phyloP scores from a whole-genome alignment of 2,888 invertebrate genomes.

The Lochmaea capreae region DNA sequence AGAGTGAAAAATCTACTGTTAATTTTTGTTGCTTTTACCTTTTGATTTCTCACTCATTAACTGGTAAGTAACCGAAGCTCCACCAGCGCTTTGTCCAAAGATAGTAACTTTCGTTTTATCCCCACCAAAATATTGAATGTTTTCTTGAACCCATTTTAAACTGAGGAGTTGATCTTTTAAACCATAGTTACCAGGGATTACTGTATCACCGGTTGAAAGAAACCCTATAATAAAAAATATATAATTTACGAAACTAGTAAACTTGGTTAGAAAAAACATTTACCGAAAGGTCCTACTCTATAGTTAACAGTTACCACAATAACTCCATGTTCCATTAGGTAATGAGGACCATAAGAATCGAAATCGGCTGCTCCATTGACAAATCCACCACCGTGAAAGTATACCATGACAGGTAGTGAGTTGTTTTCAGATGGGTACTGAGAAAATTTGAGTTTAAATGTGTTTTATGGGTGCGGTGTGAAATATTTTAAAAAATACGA shows the following conservation, averaged over 20 bases:
- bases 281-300: conserved; percentile 47
- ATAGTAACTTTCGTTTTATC: conserved; percentile 48
- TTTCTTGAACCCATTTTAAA: conserved; percentile 47
- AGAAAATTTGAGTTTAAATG: not conserved
- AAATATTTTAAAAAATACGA: too few relatives aligned
- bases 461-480: too few relatives aligned
- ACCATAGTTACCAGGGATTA: conserved; percentile 49
- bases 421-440: conserved; percentile 27
- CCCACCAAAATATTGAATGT: conserved; percentile 49
- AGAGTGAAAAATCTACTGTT: not conserved
- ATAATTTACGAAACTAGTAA: not conserved
- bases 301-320: conserved; percentile 58
- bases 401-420: conserved; percentile 58
- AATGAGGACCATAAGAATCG: conserved; percentile 61
- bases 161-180: conserved; percentile 49
- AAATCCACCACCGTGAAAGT: conserved; percentile 60
- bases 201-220: conserved; percentile 44
- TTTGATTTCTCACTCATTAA: conserved; percentile 42
- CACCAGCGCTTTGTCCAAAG: conserved; percentile 50
- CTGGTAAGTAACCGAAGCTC: conserved; percentile 45
- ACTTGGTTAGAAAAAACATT: not conserved
- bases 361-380: conserved; percentile 57
- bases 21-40: conserved; percentile 31
- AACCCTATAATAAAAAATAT: conserved; percentile 46
- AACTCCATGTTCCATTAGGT: conserved; percentile 54